Percentiles rank a stretch among this genome's conserved stretches.
These are phyloP conservation scores for Eupristina koningsbergeri DNA, from an alignment of 1,140 invertebrate genomes.

Conservation along the genomic window DNA sequence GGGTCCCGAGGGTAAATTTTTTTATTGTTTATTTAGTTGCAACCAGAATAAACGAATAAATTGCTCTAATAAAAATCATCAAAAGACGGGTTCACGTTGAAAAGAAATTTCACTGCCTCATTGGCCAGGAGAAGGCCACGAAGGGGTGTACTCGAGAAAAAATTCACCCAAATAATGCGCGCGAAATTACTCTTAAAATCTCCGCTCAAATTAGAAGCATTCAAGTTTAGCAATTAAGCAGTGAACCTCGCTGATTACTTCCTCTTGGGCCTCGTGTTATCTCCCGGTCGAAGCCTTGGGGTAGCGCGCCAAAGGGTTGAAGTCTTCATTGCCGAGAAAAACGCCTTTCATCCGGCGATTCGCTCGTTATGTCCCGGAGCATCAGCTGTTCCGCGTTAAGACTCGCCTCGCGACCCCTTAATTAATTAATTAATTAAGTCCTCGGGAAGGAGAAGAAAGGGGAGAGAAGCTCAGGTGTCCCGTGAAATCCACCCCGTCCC, in stretches of 20 bases:
- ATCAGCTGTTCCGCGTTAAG: slow-evolving; percentile 59
- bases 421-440: slow-evolving; percentile 70
- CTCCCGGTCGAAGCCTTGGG: slow-evolving; percentile 18
- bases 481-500: slow-evolving; percentile 59
- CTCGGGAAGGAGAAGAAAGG: slow-evolving; percentile 53
- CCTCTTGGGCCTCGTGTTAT: slow-evolving; percentile 24
- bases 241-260: slow-evolving; percentile 47
- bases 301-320: slow-evolving; percentile 20
- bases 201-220: slow-evolving; percentile 47
- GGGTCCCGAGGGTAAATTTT: neutral
- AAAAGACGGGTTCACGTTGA: neutral
- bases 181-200: slow-evolving; percentile 37
- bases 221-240: slow-evolving; percentile 52
- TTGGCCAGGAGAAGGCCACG: neutral
- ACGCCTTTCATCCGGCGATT: slow-evolving; percentile 36
- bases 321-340: neutral
- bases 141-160: too few relatives aligned
- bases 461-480: slow-evolving; percentile 64
- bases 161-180: slow-evolving; percentile 9
- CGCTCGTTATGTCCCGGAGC: slow-evolving; percentile 49
- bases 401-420: slow-evolving; percentile 40
- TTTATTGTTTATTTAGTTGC: neutral
- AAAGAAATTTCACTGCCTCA: neutral
- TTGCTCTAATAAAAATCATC: too few relatives aligned
- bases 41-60: neutral